These are phyloP conservation scores for Papilio dardanus DNA, from an alignment of 1,140 invertebrate species.

Conservation along the genomic window DNA sequence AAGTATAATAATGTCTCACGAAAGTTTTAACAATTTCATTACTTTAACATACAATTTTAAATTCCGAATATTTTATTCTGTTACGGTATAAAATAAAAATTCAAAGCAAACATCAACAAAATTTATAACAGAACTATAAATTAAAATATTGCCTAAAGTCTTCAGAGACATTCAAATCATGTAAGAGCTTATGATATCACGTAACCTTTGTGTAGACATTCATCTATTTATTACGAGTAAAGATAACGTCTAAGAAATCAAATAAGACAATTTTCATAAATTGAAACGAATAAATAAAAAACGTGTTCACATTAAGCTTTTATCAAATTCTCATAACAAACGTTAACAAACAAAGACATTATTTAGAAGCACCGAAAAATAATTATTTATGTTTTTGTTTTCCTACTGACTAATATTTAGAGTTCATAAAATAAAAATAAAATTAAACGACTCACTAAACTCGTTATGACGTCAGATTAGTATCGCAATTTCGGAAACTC, in stretches of 20 bases:
- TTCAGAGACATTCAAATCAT: background rate
- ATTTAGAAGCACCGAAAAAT: background rate
- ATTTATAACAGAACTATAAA: background rate
- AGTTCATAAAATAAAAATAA: background rate
- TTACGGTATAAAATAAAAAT: background rate
- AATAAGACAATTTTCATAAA: background rate
- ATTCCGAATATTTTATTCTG: background rate
- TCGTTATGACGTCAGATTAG: background rate
- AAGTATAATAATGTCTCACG: too few species aligned
- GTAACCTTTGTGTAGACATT: background rate
- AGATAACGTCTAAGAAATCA: background rate
- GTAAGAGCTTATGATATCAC: background rate
- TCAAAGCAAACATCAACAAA: background rate
- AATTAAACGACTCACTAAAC: background rate
- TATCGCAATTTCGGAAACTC: background rate
- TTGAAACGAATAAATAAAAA: background rate
- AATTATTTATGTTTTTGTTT: slow-evolving; percentile 4
- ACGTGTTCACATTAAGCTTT: background rate
- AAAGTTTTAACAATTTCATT: too few species aligned
- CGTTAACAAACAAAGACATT: background rate
- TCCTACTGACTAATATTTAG: background rate
- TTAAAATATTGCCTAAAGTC: background rate
- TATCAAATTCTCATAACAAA: background rate
- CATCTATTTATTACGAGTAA: background rate
- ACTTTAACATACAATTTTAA: background rate